Conservation (phyloP, 2,113 vertebrate species). For the Hypanus sabinus region DNA sequence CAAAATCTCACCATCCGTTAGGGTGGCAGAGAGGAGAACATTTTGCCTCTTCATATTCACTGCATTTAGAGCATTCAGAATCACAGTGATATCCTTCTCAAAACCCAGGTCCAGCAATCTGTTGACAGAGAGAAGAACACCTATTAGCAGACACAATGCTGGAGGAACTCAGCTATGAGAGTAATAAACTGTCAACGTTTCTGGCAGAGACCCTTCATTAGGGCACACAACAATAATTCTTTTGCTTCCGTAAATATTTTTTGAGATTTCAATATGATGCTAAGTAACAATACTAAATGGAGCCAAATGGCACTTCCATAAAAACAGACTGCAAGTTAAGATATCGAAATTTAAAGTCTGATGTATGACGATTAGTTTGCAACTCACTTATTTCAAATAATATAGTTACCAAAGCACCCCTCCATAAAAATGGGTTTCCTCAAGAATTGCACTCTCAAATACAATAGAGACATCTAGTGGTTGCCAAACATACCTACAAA, state of each 20-base stretch:
- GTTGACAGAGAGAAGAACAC: slow-evolving; percentile 34
- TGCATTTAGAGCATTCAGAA: slow-evolving; percentile 77
- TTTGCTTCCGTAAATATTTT: neutral
- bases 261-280: neutral
- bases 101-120: slow-evolving; percentile 92
- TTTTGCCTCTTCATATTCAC: slow-evolving; percentile 67
- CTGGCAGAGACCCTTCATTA: too few species aligned
- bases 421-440: neutral
- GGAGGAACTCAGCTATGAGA: too few species aligned
- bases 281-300: neutral
- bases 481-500: neutral
- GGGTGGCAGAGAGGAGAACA: slow-evolving; percentile 83
- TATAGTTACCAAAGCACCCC: neutral
- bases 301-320: neutral
- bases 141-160: too few species aligned
- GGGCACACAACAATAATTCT: neutral
- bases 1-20: slow-evolving; percentile 64
- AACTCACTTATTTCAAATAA: neutral
- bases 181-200: too few species aligned
- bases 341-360: neutral
- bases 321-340: neutral
- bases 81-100: slow-evolving; percentile 79
- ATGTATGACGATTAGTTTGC: neutral
- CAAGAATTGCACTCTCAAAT: neutral
- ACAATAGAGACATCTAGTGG: slow-evolving; percentile 26